Base-by-base conservation (phyloP, 1,140 invertebrate species). In the Bombus soroeensis region DNA sequence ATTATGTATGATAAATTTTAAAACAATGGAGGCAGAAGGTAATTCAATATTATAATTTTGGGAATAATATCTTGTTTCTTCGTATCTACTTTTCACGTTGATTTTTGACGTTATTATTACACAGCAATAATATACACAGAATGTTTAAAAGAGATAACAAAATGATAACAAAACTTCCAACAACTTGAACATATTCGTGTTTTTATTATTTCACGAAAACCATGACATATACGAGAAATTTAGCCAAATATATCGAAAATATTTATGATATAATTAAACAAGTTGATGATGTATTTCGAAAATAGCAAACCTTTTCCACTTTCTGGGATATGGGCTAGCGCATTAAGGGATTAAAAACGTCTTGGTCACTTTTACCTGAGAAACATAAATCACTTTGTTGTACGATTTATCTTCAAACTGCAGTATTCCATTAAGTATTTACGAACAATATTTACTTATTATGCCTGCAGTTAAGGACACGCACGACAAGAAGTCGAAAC, bases 281-380 rank as follows among this genome's bases (percentile, higher is more conserved):
- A 22, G 22, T 53, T 22, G 18, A 22, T 6, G 0, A 2, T 22
- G 18, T 22, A 22, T 22, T 53, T 22, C 0, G 1, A 53, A 53
- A 53, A 18, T 47, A 18, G 15, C 1, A 18, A 18, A 47, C 0
- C 15, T 18, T 0, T 18, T 3, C 0, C 5, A 1, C 18, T 18
- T 6, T 47, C 0, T 47, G 43, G 18, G 13, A 18, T 47, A 18
- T 1, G 5, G 47, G 15, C 0, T 18, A 6, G 0, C 2, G 5
- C 0, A 2, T 53, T 18, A 18, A 53, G 0, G 47, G 5, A 53
- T 22, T 6, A 53, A 22, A 47, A 6, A 68, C 0, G 0, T 3
- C 1, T 10, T 25, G 25, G 3, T 25, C 1, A 68, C 25, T 9
- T 0, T 22, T 25, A 25, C 8, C 22, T 32, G n/a, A n/a, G n/a